Evolutionary conservation across 2,888 invertebrate species (phyloP).

Genomic region (Cataglyphis cursor): DNA sequence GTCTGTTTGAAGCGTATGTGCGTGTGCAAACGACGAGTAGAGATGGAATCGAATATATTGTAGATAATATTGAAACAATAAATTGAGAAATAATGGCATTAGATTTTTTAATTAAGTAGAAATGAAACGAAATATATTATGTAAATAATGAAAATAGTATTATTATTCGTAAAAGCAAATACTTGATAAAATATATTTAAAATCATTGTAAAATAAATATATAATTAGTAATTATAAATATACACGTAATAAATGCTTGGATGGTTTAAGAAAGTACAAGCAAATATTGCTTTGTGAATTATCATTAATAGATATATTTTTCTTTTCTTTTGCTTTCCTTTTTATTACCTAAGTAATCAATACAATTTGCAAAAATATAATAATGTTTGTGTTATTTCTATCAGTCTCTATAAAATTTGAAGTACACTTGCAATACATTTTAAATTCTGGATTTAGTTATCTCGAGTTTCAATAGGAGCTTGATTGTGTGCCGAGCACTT

Average conservation of each 20-base stretch:
- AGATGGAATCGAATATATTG: conserved; percentile 16
- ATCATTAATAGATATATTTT: not conserved
- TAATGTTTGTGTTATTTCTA: not conserved
- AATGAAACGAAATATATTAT: not conserved
- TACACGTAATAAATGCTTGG: not conserved
- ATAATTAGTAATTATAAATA: not conserved
- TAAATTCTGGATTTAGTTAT: not conserved
- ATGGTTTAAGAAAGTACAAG: not conserved
- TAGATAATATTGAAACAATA: not conserved
- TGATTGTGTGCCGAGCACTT: conserved; percentile 28
- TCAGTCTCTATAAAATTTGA: not conserved
- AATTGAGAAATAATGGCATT: not conserved
- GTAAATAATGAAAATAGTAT: not conserved
- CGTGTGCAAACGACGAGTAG: not conserved
- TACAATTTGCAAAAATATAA: not conserved
- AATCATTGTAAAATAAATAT: not conserved
- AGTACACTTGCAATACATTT: not conserved
- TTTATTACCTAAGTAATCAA: not conserved
- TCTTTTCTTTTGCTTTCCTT: not conserved
- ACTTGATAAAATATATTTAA: not conserved
- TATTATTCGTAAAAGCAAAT: not conserved
- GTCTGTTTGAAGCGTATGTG: not conserved
- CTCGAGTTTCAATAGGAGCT: conserved; percentile 35
- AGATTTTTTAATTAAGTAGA: not conserved
- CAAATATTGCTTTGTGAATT: not conserved